Base-by-base conservation (phyloP, 2,113 vertebrate species). In the Microtus richardsoni region DNA sequence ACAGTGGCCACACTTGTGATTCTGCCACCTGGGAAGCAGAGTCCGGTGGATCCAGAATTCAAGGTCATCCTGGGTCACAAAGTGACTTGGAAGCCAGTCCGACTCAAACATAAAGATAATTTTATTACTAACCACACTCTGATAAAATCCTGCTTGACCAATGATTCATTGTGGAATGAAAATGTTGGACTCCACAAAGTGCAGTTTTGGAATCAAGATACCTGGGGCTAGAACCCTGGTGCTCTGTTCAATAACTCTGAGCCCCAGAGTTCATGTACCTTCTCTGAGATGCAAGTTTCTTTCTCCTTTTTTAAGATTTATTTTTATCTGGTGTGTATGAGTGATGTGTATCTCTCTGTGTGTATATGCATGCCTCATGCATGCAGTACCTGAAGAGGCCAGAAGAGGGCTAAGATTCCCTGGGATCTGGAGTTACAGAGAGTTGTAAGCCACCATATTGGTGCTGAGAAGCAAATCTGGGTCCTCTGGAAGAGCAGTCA, bases 91-190 rank as follows among this genome's bases (percentile, higher is more conserved):
- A 64, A 39, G 39, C 39, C 39, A 64, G 39, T 30, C 58, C 26
- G 36, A 41, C 80, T 30, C 58, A 64, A 64, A 84, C 58, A 83
- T 62, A 84, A 41, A 84, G 12, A 30, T 66, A 85, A 85, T 84
- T 94, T 92, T 92, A 49, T 73, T 92, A 87, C 26, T 87, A 82
- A 64, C 68, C 62, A 88, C 16, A 80, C 22, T 49, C 47, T 78
- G 74, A 75, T 71, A 62, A 93, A 89, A 86, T n/a, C 30, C 62
- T 92, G 77, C 80, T 41, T 44, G 44, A 44, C 44, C 44, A 44
- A 44, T 44, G 44, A 44, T 44, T 44, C 44, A 44, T 44, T 13
- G n/a, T 64, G 75, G 89, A 74, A 21, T 28, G 58, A 36, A 83
- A 90, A 13, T 47, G 26, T 19, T 66, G n/a, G 13, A 19, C 58